Evolutionary conservation across 1,140 invertebrate species (phyloP).

Genomic region (Geopemphigus sp.): DNA sequence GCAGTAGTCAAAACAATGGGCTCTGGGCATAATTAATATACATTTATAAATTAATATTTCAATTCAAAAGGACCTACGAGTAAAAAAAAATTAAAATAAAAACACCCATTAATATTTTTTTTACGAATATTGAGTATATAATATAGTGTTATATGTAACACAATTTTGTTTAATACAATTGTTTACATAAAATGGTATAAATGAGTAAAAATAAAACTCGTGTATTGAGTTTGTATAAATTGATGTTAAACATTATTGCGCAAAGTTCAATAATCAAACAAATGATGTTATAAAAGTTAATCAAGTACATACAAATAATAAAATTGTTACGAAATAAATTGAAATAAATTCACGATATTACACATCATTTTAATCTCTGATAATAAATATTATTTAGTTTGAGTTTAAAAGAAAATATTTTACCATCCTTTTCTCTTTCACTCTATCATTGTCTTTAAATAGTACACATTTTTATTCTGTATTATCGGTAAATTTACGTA

Average conservation of each 20-base stretch:
- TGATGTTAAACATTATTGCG: constrained; percentile 13
- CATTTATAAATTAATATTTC: not conserved
- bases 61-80: not conserved
- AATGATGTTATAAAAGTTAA: constrained; percentile 27
- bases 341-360: constrained; percentile 16
- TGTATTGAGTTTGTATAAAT: constrained; percentile 1
- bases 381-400: constrained; percentile 2
- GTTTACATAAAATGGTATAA: constrained; percentile 40
- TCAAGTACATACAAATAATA: constrained; percentile 29
- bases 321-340: constrained; percentile 26
- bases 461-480: not conserved
- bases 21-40: not conserved
- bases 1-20: too few species aligned
- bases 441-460: not conserved
- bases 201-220: constrained; percentile 35
- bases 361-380: not conserved
- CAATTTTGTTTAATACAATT: constrained; percentile 9
- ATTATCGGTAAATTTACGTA: not conserved
- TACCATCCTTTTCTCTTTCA: not conserved
- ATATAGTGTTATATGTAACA: constrained; percentile 9
- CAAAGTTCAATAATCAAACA: constrained; percentile 35
- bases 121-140: constrained; percentile 22
- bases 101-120: not conserved
- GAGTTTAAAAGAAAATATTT: constrained; percentile 8
- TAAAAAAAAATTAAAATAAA: not conserved